phyloP scores from a whole-genome alignment of 30 jellyfish, hydroid and myxozoan genomes.

The Hydractinia echinata region DNA sequence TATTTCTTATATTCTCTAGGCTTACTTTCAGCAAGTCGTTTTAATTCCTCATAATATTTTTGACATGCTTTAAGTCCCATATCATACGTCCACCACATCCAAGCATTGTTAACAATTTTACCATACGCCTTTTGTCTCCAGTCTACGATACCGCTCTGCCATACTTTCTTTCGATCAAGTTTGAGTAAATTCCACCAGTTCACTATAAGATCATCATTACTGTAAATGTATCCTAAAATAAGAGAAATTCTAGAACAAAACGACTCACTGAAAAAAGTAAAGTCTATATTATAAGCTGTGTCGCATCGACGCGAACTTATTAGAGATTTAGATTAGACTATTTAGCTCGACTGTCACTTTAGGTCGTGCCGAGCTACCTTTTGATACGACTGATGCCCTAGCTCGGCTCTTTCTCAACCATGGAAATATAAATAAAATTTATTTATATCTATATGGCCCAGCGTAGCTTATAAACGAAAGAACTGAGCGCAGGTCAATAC shows the following conservation, averaged over 20 bases:
- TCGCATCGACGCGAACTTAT: too few relatives aligned
- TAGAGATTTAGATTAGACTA: too few relatives aligned
- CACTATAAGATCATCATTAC: conserved; percentile 75
- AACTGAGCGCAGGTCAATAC: too few relatives aligned
- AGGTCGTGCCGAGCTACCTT: too few relatives aligned
- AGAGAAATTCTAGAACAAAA: neutral
- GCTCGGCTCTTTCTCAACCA: too few relatives aligned
- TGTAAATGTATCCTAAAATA: conserved; percentile 42
- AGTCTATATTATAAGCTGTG: too few relatives aligned
- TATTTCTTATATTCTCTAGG: conserved; percentile 29
- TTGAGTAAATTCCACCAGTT: conserved; percentile 79
- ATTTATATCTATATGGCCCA: too few relatives aligned
- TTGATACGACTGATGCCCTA: too few relatives aligned
- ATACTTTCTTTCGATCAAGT: conserved; percentile 47
- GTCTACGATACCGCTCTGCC: conserved; percentile 73
- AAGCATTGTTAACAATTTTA: conserved; percentile 8
- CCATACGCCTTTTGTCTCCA: conserved; percentile 49
- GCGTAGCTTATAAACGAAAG: too few relatives aligned
- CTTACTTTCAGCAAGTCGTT: conserved; percentile 23
- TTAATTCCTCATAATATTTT: conserved; percentile 36
- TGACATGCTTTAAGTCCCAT: conserved; percentile 53
- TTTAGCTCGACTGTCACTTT: too few relatives aligned
- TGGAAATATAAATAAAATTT: too few relatives aligned
- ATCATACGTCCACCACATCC: conserved; percentile 66
- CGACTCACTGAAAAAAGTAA: neutral